Evolutionary conservation across 1,140 invertebrate genomes (phyloP).

Genomic region (Melitaea cinxia): DNA sequence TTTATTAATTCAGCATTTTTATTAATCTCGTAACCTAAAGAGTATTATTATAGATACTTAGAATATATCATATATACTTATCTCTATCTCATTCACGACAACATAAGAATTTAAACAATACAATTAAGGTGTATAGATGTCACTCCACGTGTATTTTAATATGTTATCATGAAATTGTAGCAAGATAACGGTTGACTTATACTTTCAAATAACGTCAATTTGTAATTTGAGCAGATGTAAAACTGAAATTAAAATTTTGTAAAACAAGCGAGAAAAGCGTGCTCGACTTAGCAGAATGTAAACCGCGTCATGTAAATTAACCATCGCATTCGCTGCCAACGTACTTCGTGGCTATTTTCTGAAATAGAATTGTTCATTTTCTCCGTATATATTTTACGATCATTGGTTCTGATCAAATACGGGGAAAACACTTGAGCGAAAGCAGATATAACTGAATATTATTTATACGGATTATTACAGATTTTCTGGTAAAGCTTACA

Average conservation of each 20-base stretch:
- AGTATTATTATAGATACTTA: too few species aligned
- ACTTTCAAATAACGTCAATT: slow-evolving; percentile 16
- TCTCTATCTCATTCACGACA: too few species aligned
- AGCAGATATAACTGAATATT: neutral
- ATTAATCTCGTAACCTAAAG: too few species aligned
- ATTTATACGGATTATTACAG: too few species aligned
- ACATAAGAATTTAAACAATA: too few species aligned
- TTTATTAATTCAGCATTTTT: too few species aligned
- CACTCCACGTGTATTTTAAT: too few species aligned
- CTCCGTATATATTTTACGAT: neutral
- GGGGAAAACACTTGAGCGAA: neutral
- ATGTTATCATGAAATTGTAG: neutral
- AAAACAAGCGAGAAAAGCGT: slow-evolving; percentile 14
- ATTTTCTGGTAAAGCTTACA: too few species aligned
- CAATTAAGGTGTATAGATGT: too few species aligned
- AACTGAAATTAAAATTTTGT: slow-evolving; percentile 25
- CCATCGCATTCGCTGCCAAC: slow-evolving; percentile 11
- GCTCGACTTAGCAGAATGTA: slow-evolving; percentile 18
- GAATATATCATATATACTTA: too few species aligned
- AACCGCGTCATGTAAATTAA: slow-evolving; percentile 28
- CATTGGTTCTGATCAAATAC: neutral
- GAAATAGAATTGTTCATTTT: slow-evolving; percentile 17
- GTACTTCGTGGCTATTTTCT: slow-evolving; percentile 15
- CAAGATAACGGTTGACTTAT: neutral
- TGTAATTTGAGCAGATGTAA: slow-evolving; percentile 12